Conservation (phyloP, 2,888 invertebrate species). For the Nasonia oneida region DNA sequence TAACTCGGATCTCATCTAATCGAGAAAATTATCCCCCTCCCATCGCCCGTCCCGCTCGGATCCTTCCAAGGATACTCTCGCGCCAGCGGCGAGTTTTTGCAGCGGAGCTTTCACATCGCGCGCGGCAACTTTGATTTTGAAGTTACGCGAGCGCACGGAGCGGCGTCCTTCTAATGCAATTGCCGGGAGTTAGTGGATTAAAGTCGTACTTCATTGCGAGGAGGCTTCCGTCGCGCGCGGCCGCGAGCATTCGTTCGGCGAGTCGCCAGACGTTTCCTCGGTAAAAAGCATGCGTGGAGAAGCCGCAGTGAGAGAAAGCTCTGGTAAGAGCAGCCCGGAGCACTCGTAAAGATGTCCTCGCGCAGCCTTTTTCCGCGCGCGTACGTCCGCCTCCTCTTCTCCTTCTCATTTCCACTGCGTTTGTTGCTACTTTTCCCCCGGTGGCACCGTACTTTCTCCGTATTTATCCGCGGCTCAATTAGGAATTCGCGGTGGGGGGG, state of each 20-base stretch:
- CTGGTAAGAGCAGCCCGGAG: slow-evolving; percentile 65
- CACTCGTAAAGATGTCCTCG: slow-evolving; percentile 72
- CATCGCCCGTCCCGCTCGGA: not conserved
- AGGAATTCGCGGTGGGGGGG: not conserved
- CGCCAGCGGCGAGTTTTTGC: slow-evolving; percentile 19
- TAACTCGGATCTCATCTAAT: slow-evolving; percentile 41
- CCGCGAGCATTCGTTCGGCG: slow-evolving; percentile 13
- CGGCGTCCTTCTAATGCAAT: slow-evolving; percentile 50
- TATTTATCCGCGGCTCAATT: not conserved
- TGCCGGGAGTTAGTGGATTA: slow-evolving; percentile 73
- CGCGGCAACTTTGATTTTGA: slow-evolving; percentile 47
- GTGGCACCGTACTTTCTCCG: not conserved
- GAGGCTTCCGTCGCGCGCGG: slow-evolving; percentile 49
- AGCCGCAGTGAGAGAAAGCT: slow-evolving; percentile 58
- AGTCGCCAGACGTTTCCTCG: slow-evolving; percentile 30
- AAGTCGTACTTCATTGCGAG: slow-evolving; percentile 68
- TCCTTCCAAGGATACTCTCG: not conserved
- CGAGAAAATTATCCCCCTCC: slow-evolving; percentile 43
- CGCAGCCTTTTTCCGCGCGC: slow-evolving; percentile 59
- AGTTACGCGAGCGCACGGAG: not conserved
- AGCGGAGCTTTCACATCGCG: not conserved
- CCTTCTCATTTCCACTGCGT: slow-evolving; percentile 9
- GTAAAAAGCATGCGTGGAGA: slow-evolving; percentile 68
- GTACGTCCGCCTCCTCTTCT: slow-evolving; percentile 29
- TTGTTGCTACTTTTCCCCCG: not conserved